Evolutionary conservation across 92 coral and sea anemone species (phyloP), one percentile per base, ranked within the genome.

Genomic region (Meandrina meandrites): DNA sequence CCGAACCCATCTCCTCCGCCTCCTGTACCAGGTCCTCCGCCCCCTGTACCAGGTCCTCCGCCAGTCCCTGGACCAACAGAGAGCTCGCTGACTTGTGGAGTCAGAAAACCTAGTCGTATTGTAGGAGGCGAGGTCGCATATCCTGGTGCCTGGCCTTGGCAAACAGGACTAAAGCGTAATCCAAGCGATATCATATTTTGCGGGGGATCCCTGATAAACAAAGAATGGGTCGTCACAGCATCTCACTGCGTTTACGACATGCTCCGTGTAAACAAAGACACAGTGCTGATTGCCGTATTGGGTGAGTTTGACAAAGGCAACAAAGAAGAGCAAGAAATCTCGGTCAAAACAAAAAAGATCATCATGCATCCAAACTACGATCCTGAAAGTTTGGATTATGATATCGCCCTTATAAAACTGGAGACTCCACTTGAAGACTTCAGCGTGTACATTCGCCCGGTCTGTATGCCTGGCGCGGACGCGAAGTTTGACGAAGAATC

Each of bases 141-240:
- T 34, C 95, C 95, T 14, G 95, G 95, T 30, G 90, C 95, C 13
- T 92, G 95, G 95, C 95, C 95, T 6, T 92, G 95, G 95, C 95
- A 92, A 45, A 82, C 88, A 24, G 90, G 89, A 37, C 88, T 92
- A 22, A 35, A 72, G 35, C 81, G 86, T 18, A 80, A 51, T 32
- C 89, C 87, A 54, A 56, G 64, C 22, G 91, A 75, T 56, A 24
- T 51, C 8, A 82, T 89, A 71, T 92, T 89, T 76, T 92, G 95
- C 37, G 95, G 95, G 7, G 95, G 87, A 8, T 34, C 95, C 64
- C 84, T 90, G 17, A 81, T 92, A 66, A 85, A 91, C 75, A 92
- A 87, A 32, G 87, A 92, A 84, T 92, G 95, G 95, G 70, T 90
- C 81, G 90, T 89, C 45, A 92, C 95, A 0, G 95, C 95, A 31